These are phyloP conservation scores for Agrochola litura DNA, from an alignment of 2,888 invertebrate genomes.

Conservation along the genomic window DNA sequence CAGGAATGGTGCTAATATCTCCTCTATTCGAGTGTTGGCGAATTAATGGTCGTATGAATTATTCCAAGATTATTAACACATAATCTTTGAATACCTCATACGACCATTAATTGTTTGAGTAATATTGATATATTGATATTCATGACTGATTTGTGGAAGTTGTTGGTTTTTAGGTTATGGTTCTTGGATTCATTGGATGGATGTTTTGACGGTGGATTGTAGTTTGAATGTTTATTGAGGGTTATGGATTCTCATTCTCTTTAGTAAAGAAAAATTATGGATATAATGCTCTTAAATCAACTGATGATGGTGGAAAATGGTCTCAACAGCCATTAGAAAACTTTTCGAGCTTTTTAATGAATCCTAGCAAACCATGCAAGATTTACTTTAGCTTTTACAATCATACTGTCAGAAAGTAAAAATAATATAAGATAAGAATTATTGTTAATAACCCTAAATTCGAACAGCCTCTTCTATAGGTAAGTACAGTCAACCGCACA, in stretches of 20 bases:
- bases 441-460: background rate
- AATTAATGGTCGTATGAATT: slow-evolving; percentile 53
- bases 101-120: background rate
- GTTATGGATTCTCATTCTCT: background rate
- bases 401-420: background rate
- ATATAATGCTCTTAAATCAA: background rate
- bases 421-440: background rate
- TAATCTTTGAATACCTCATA: no score
- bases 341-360: background rate
- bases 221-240: background rate
- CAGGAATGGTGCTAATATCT: slow-evolving; percentile 58
- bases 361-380: no score
- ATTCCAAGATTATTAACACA: slow-evolving; percentile 34
- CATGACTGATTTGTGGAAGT: slow-evolving; percentile 31
- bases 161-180: background rate
- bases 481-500: background rate
- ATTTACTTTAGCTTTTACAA: background rate
- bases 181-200: background rate
- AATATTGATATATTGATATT: slow-evolving; percentile 55
- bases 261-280: no score
- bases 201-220: background rate
- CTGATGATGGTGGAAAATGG: background rate
- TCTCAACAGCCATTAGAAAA: background rate
- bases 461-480: background rate
- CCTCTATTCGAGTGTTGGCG: slow-evolving; percentile 51